Conservation (phyloP, 2,113 vertebrate species). For the Podarcis raffonei region DNA sequence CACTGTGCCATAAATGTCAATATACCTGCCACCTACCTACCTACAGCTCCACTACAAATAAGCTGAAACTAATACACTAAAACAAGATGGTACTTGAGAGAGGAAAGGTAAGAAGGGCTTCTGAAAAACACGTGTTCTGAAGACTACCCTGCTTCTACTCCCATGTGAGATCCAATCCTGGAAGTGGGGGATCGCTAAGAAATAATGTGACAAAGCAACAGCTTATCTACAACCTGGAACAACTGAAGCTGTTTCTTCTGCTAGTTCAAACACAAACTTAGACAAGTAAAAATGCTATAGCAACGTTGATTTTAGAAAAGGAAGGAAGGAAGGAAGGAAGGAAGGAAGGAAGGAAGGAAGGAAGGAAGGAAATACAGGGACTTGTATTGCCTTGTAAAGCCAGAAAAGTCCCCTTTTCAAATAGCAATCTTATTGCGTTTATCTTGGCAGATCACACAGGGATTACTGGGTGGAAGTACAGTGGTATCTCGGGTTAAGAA, state of each 20-base stretch:
- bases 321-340: neutral
- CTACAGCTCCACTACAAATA: neutral
- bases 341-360: no score
- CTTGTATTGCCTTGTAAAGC: conserved; percentile 12
- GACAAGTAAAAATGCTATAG: neutral
- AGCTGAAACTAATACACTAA: neutral
- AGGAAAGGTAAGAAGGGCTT: neutral
- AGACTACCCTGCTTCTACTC: neutral
- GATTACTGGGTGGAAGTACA: conserved; percentile 44
- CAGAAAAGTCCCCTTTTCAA: conserved; percentile 1
- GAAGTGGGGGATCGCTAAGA: neutral
- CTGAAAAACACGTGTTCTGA: neutral
- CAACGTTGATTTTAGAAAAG: neutral
- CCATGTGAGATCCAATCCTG: neutral
- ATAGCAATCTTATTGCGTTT: conserved; percentile 15
- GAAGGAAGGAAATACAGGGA: neutral
- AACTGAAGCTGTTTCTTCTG: neutral
- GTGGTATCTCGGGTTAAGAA: no score
- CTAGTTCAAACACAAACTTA: neutral
- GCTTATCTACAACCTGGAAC: no score
- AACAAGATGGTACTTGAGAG: neutral
- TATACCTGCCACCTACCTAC: neutral
- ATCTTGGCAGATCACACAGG: conserved; percentile 33
- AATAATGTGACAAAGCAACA: neutral
- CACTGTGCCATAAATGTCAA: neutral